Evolutionary conservation across 1,140 invertebrate genomes (phyloP).

Genomic region (Cyclargus thomasi): DNA sequence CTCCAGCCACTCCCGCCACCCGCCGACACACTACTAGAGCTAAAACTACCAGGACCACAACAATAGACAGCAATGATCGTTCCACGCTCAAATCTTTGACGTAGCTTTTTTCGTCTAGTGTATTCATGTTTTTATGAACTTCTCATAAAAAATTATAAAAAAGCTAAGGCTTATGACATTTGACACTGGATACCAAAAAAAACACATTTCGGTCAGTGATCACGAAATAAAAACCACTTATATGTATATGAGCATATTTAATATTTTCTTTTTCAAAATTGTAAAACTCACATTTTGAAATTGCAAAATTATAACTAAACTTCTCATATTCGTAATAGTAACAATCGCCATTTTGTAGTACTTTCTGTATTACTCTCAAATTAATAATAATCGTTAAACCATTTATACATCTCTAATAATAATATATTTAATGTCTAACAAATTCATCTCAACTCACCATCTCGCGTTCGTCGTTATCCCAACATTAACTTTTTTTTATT

Average conservation of each 20-base stretch:
- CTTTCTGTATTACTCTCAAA: conserved; percentile 62
- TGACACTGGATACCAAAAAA: too few relatives aligned
- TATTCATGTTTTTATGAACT: too few relatives aligned
- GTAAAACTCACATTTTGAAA: conserved; percentile 75
- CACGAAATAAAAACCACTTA: conserved; percentile 42
- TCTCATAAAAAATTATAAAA: too few relatives aligned
- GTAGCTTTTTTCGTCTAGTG: too few relatives aligned
- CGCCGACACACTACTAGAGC: background rate
- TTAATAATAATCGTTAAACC: conserved; percentile 71
- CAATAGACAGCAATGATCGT: background rate
- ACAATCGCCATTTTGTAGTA: conserved; percentile 65
- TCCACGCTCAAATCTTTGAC: background rate
- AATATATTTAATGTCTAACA: conserved; percentile 73
- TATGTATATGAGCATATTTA: conserved; percentile 73
- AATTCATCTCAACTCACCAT: conserved; percentile 67
- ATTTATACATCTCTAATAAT: conserved; percentile 73
- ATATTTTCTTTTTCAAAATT: conserved; percentile 75
- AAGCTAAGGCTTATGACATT: too few relatives aligned
- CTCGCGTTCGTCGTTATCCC: conserved; percentile 50
- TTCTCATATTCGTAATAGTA: conserved; percentile 74
- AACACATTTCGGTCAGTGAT: background rate
- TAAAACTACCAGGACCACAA: background rate
- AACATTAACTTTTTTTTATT: conserved; percentile 64
- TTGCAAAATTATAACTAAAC: conserved; percentile 74
- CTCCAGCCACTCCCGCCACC: background rate